Percentiles rank a stretch among this genome's conserved stretches.
Conservation (phyloP, 2,888 invertebrate species). For the Pyrrhosoma nymphula region DNA sequence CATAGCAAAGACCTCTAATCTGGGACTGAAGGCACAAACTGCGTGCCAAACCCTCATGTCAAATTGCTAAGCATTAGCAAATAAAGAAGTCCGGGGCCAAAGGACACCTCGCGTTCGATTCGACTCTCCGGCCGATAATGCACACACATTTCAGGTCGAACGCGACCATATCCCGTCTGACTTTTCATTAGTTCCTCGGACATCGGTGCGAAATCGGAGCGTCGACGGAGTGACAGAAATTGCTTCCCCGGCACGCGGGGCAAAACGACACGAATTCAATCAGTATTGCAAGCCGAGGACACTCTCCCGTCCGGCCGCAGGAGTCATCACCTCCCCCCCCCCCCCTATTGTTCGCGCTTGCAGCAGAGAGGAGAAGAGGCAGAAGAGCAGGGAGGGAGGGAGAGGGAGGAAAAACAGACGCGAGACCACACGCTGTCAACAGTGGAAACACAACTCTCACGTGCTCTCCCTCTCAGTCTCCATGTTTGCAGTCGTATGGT, state of each 20-base stretch:
- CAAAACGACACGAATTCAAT: constrained; percentile 15
- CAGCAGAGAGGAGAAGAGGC: not conserved
- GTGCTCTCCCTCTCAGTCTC: not conserved
- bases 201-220: not conserved
- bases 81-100: too few relatives aligned
- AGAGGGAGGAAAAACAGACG: not conserved
- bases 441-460: not conserved
- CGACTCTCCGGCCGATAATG: not conserved
- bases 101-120: not conserved
- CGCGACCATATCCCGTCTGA: not conserved
- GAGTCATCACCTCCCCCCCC: not conserved
- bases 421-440: not conserved
- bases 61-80: too few relatives aligned
- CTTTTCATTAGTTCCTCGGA: not conserved
- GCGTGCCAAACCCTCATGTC: too few relatives aligned
- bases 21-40: too few relatives aligned
- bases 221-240: not conserved
- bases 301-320: not conserved
- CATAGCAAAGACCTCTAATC: too few relatives aligned
- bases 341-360: not conserved
- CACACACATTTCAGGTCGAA: not conserved
- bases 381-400: not conserved
- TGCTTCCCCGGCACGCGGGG: not conserved
- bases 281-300: not conserved
- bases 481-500: constrained; percentile 5